Evolutionary conservation across 2,888 invertebrate species (phyloP).

Genomic region (Barypeithes pellucidus): DNA sequence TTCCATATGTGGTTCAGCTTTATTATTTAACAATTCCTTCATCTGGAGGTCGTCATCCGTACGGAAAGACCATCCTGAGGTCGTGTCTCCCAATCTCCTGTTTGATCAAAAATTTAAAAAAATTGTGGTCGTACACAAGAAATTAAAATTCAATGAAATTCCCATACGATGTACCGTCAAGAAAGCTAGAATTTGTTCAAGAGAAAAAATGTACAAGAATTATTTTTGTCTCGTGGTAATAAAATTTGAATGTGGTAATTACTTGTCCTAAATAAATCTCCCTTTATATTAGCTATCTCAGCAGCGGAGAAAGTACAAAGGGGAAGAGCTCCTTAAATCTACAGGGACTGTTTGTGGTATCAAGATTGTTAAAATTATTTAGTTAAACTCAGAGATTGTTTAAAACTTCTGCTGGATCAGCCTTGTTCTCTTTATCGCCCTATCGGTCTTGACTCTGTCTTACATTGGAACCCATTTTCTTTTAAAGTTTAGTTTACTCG

Average conservation of each 20-base stretch:
- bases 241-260: constrained; percentile 42
- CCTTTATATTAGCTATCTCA: constrained; percentile 24
- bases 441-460: constrained; percentile 9
- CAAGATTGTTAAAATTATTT: constrained; percentile 31
- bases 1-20: too few species aligned
- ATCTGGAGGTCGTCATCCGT: too few species aligned
- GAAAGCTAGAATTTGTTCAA: neutral
- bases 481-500: neutral
- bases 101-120: too few species aligned
- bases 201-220: neutral
- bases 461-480: constrained; percentile 7
- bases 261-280: constrained; percentile 36
- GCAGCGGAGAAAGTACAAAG: constrained; percentile 41
- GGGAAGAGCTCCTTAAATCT: constrained; percentile 45
- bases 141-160: too few species aligned
- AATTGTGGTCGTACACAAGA: too few species aligned
- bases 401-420: constrained; percentile 6
- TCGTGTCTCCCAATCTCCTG: too few species aligned
- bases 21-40: too few species aligned
- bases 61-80: too few species aligned
- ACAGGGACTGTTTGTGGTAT: constrained; percentile 23
- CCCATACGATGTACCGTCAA: too few species aligned
- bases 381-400: constrained; percentile 24
- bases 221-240: constrained; percentile 24
- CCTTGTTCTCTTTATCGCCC: constrained; percentile 11